A percentile compares a stretch with the other conserved stretches of the same genome.
Conservation (phyloP, 1,140 invertebrate genomes). For the Steinernema feltiae region DNA sequence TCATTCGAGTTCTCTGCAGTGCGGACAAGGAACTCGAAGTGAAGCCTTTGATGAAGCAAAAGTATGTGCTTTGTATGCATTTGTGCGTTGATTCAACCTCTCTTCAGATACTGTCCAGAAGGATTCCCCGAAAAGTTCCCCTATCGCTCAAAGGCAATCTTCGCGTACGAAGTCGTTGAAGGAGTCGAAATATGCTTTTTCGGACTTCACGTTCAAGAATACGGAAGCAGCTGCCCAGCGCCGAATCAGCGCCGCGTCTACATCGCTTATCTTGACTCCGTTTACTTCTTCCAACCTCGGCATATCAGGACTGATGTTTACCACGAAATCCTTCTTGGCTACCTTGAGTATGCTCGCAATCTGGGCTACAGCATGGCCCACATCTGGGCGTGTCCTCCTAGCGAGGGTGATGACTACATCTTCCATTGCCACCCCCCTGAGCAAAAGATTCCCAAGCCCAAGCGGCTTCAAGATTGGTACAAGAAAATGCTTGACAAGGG, state of each 20-base stretch:
- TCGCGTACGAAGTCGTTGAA: conserved; percentile 98
- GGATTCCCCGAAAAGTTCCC: conserved; percentile 88
- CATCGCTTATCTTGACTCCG: conserved; percentile 97
- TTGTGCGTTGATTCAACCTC: neutral
- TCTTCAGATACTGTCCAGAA: conserved; percentile 69
- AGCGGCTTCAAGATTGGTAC: conserved; percentile 98
- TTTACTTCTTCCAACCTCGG: conserved; percentile 96
- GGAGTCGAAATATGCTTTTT: conserved; percentile 97
- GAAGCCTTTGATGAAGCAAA: conserved; percentile 86
- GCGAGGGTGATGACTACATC: conserved; percentile 99
- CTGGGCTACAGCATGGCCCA: conserved; percentile 97
- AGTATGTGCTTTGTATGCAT: conserved; percentile 56
- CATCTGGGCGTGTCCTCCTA: conserved; percentile 99
- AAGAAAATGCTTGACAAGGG: conserved; percentile 99
- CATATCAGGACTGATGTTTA: conserved; percentile 96
- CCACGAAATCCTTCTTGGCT: conserved; percentile 97
- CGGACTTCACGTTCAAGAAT: conserved; percentile 99
- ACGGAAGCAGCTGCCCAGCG: conserved; percentile 85
- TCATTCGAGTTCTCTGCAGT: conserved; percentile 90
- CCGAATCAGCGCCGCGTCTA: conserved; percentile 96
- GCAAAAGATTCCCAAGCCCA: conserved; percentile 99
- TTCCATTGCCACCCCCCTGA: conserved; percentile 99
- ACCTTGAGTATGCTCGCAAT: conserved; percentile 96
- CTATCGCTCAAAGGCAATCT: conserved; percentile 93
- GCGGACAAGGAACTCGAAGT: conserved; percentile 97